Percentiles rank a stretch among this genome's conserved stretches.
Conservation (phyloP, 35 echinoderm and acorn worm species). For the Lytechinus variegatus region DNA sequence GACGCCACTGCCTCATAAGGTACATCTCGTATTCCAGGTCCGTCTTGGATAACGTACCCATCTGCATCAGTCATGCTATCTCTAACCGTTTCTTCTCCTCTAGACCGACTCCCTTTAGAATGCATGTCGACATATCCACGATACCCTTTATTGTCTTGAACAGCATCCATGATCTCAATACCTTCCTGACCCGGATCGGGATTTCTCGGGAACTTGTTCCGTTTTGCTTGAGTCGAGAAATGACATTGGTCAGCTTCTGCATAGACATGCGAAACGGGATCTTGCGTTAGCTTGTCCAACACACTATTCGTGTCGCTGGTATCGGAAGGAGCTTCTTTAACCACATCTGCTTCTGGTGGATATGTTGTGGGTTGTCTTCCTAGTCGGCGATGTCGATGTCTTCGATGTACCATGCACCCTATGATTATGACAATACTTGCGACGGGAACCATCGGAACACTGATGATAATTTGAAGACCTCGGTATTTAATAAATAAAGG, state of each 20-base stretch:
- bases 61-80: not conserved
- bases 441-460: not conserved
- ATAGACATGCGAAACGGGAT: not conserved
- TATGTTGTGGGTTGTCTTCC: not conserved
- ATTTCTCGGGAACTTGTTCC: not conserved
- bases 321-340: not conserved
- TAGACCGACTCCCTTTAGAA: not conserved
- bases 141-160: not conserved
- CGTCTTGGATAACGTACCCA: not conserved
- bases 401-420: not conserved
- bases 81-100: not conserved
- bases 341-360: not conserved
- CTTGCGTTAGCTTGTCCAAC: not conserved
- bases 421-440: not conserved
- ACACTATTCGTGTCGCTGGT: not conserved
- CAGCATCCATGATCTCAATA: not conserved
- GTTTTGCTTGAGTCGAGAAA: not conserved
- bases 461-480: not conserved
- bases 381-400: not conserved
- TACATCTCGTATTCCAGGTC: not conserved
- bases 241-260: not conserved
- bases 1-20: too few species aligned
- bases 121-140: not conserved
- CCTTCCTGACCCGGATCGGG: too few species aligned
- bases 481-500: not conserved